phyloP scores from a whole-genome alignment of 2,113 vertebrate genomes.

The Equus przewalskii region DNA sequence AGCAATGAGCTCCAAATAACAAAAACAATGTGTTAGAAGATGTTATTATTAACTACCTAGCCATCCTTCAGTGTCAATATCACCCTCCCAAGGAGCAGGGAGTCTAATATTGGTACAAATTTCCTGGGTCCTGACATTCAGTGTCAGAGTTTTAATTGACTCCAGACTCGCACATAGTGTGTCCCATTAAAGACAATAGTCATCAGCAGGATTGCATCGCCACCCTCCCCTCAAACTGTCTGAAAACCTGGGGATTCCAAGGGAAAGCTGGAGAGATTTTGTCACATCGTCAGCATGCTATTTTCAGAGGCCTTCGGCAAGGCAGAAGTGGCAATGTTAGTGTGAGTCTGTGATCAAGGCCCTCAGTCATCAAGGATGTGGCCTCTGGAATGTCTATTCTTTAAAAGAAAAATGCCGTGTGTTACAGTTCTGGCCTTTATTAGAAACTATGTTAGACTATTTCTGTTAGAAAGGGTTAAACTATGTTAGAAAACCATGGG shows the following conservation, averaged over 20 bases:
- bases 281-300: conserved; percentile 63
- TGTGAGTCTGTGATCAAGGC: neutral
- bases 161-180: conserved; percentile 64
- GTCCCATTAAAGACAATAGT: conserved; percentile 46
- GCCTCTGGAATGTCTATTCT: conserved; percentile 24
- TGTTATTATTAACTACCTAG: conserved; percentile 76
- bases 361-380: neutral
- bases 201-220: conserved; percentile 13
- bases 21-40: conserved; percentile 66
- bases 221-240: neutral
- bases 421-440: neutral
- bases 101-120: conserved; percentile 59
- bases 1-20: conserved; percentile 52
- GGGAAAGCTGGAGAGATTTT: neutral
- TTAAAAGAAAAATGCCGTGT: conserved; percentile 5
- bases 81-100: conserved; percentile 50
- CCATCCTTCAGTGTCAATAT: conserved; percentile 56
- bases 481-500: too few species aligned
- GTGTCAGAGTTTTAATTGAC: conserved; percentile 70
- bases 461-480: too few species aligned
- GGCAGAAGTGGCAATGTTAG: neutral
- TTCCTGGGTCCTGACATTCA: conserved; percentile 63
- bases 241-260: neutral
- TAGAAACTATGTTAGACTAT: too few species aligned
- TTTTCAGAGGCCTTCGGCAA: conserved; percentile 22